Base-by-base conservation (phyloP, 2,113 vertebrate genomes). In the Protobothrops mucrosquamatus region DNA sequence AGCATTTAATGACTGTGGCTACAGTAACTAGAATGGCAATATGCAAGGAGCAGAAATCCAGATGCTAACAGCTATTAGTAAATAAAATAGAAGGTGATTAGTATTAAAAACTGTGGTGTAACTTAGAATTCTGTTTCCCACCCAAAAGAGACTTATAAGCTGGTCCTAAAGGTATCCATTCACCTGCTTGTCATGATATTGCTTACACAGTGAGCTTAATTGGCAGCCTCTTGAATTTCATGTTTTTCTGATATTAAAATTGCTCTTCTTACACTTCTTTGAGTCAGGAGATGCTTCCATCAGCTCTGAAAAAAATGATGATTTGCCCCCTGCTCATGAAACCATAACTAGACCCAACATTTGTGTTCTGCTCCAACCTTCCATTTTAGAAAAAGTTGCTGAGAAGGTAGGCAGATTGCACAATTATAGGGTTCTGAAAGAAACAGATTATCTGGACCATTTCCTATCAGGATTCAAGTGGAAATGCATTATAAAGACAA, bases 1-100 rank as follows among this genome's bases (percentile, higher is more conserved):
- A 12, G 39, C 39, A 46, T 29, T 93, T 93, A 94, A 91, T 5
- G 48, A 91, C 14, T 88, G 20, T 81, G 69, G 12, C 90, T 89
- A 93, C 48, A 90, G 61, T 6, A 26, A 0, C 2, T 87, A 81
- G 54, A 10, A 3, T 14, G 23, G 43, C 5, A n/a, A 10, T 23
- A 18, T 8, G 7, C 24, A 51, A 22, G 39, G 18, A n/a, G 9
- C 85, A 92, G 20, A 34, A 15, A 57, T 87, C 59, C 43, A 61
- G 43, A 92, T 20, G 29, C 46, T n/a, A 90, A 14, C 24, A 51
- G 56, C 89, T 90, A 64, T 88, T 51, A 90, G 26, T 22, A 52
- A 1, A 52, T 51, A 51, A 52, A 54, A 48, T 54, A 26, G 46
- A 14, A 23, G 51, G 6, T 56, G n/a, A 9, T 34, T 57, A 89